Evolutionary conservation across 2,113 vertebrate species (phyloP).

Genomic region (Caloenas nicobarica): DNA sequence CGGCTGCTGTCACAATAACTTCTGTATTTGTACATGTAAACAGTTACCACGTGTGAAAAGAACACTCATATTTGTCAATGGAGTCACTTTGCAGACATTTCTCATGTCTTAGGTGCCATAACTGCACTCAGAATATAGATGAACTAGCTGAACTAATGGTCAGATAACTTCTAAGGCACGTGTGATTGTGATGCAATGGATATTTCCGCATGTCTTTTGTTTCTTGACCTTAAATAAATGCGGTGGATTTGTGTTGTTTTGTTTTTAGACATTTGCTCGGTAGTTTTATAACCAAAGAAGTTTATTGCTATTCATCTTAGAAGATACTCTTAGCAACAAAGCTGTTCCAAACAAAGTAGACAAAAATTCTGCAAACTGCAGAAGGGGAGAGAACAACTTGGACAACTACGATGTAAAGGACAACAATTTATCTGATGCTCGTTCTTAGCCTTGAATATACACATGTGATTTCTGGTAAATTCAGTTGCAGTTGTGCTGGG

Average conservation of each 20-base stretch:
- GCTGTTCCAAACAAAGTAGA: neutral
- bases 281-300: neutral
- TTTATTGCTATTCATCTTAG: neutral
- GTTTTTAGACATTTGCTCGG: neutral
- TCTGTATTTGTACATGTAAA: neutral
- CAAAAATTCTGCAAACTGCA: neutral
- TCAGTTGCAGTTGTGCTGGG: neutral
- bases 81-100: neutral
- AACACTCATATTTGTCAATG: neutral
- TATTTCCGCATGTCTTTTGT: neutral
- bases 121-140: neutral
- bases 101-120: neutral
- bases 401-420: neutral
- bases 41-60: neutral
- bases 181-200: neutral
- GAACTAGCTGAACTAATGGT: neutral
- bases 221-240: neutral
- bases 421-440: neutral
- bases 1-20: neutral
- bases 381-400: neutral
- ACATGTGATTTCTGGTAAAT: neutral
- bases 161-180: neutral
- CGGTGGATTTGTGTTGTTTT: neutral
- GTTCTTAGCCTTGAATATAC: neutral
- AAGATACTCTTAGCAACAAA: neutral